Base-by-base conservation (phyloP, 2,113 vertebrate genomes). In the Pipa parva region DNA sequence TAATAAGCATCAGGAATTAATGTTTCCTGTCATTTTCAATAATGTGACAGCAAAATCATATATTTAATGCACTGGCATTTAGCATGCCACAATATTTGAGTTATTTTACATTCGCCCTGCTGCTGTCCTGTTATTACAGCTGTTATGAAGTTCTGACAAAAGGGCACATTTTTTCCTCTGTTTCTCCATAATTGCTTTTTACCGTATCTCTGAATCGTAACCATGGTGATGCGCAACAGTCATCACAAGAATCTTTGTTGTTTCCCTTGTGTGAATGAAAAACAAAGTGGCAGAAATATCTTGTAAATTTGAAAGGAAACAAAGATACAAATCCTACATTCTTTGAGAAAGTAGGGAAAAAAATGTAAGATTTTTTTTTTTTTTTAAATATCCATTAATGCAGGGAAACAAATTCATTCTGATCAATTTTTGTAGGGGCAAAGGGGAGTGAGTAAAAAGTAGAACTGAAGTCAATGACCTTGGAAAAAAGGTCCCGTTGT, bases 111-210 rank as follows among this genome's bases (percentile, higher is more conserved):
- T 84, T 87, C 81, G 82, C 84, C 83, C 78, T 82, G 82, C 77
- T 85, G 75, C 82, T 77, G 70, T 79, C 74, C 65, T 92, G 88
- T 92, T 92, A 85, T 91, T 91, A 86, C 89, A 91, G 90, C 90
- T 92, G 92, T 88, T 88, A 86, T 81, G 80, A 89, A 88, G 90
- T 89, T 81, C 87, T 87, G 86, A 92, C 88, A 91, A 93, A 89
- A 84, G 84, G 80, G 86, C 80, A 77, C 83, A 83, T 87, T 90
- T 89, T 85, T 83, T 78, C 72, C 77, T 73, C 46, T 87, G 82
- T 87, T 87, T 83, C 82, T 81, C 81, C 84, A 87, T 92, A 91
- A 92, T 89, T 87, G 87, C 87, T 89, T 89, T 91, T 86, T 85
- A 88, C 88, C 0, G 78, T 84, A 85, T 90, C 88, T 88, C 82